Conservation (phyloP, 2,113 vertebrate genomes). For the Drymodes brunneopygia region DNA sequence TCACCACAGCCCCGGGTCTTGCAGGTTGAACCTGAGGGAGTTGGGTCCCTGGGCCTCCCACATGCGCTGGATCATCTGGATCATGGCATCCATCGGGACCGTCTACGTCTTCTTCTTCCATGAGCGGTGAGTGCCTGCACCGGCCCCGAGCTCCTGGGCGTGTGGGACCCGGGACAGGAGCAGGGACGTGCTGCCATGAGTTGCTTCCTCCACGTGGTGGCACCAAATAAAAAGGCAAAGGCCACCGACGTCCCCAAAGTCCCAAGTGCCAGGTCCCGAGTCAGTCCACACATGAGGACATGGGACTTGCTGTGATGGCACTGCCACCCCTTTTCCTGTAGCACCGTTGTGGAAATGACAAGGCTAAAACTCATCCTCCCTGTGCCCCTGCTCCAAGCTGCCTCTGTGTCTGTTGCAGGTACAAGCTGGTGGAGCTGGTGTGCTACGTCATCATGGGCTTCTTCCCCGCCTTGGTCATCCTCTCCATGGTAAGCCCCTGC, state of each 20-base stretch:
- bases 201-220: constrained; percentile 28
- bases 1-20: not conserved
- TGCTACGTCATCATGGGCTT: constrained; percentile 88
- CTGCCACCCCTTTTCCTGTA: not conserved
- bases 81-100: constrained; percentile 89
- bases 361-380: rapidly evolving
- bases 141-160: rapidly evolving
- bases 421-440: constrained; percentile 88
- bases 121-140: constrained; percentile 77
- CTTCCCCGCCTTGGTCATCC: constrained; percentile 87
- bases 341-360: rapidly evolving
- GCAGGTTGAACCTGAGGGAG: constrained; percentile 87
- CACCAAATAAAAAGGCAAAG: constrained; percentile 42
- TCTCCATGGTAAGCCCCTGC: constrained; percentile 85
- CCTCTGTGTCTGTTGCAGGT: constrained; percentile 71
- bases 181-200: not conserved
- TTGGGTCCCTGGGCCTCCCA: constrained; percentile 88
- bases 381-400: not conserved
- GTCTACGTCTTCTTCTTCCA: constrained; percentile 95
- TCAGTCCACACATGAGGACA: rapidly evolving
- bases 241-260: rapidly evolving
- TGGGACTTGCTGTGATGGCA: not conserved
- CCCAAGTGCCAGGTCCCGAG: rapidly evolving
- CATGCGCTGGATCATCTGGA: constrained; percentile 98
- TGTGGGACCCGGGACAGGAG: not conserved